Evolutionary conservation across 2,888 invertebrate species (phyloP).

Genomic region (Polyploca ridens): DNA sequence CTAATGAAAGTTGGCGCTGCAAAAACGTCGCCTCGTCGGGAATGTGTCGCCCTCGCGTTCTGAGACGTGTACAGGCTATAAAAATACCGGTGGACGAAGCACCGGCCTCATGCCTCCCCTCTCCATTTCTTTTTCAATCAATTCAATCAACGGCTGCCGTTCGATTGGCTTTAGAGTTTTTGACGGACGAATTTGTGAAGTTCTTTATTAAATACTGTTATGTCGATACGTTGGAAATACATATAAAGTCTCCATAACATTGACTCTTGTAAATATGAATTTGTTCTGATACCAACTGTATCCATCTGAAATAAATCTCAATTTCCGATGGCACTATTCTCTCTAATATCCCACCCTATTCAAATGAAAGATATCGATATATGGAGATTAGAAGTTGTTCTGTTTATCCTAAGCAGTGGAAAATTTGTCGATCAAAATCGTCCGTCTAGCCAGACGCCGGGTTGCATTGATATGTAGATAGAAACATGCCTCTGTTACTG

Average conservation of each 20-base stretch:
- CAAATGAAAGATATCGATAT: neutral
- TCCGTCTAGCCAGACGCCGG: slow-evolving; percentile 6
- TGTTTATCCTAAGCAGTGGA: slow-evolving; percentile 4
- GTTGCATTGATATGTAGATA: neutral
- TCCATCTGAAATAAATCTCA: neutral
- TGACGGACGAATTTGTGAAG: slow-evolving; percentile 57
- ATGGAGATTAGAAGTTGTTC: slow-evolving; percentile 2
- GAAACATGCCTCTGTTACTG: neutral
- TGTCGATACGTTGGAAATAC: slow-evolving; percentile 8
- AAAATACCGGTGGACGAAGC: slow-evolving; percentile 75
- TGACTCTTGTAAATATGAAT: neutral
- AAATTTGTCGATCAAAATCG: slow-evolving; percentile 2
- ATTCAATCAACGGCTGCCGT: slow-evolving; percentile 76
- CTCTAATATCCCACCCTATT: neutral
- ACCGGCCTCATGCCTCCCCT: slow-evolving; percentile 56
- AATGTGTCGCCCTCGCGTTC: slow-evolving; percentile 82
- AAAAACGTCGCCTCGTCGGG: slow-evolving; percentile 78
- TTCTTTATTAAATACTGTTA: slow-evolving; percentile 49
- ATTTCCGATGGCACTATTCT: neutral
- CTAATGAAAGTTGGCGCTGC: slow-evolving; percentile 81
- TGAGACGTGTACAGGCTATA: slow-evolving; percentile 80
- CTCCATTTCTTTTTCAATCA: slow-evolving; percentile 78
- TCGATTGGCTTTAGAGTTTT: slow-evolving; percentile 61
- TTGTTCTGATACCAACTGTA: neutral
- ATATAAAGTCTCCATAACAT: slow-evolving; percentile 10